phyloP scores from a whole-genome alignment of 2,113 vertebrate genomes.

The Syngnathus typhle region DNA sequence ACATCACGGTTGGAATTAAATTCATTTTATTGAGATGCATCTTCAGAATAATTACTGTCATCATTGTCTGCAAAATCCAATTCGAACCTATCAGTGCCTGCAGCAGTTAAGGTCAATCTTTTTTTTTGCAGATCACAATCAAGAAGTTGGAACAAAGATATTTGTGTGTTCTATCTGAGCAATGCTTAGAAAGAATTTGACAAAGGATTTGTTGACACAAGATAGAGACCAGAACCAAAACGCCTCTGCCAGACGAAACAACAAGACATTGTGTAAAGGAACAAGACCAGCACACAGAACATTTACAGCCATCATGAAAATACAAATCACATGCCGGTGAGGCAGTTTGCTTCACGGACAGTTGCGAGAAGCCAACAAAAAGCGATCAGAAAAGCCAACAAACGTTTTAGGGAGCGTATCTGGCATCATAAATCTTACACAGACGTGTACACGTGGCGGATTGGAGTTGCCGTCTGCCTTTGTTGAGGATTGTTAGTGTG shows the following conservation, averaged over 20 bases:
- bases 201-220: not conserved
- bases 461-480: slow-evolving; percentile 21
- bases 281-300: not conserved
- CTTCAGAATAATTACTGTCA: not conserved
- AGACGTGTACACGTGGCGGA: slow-evolving; percentile 16
- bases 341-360: slow-evolving; percentile 35
- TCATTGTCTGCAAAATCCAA: not conserved
- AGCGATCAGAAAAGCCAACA: slow-evolving; percentile 28
- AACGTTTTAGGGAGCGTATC: slow-evolving; percentile 30
- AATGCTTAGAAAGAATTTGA: slow-evolving; percentile 4
- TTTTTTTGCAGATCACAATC: slow-evolving; percentile 6
- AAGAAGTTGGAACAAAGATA: slow-evolving; percentile 25
- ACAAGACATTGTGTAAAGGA: slow-evolving; percentile 9
- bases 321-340: slow-evolving; percentile 12
- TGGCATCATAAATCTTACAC: slow-evolving; percentile 20
- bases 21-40: not conserved
- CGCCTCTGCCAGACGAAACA: slow-evolving; percentile 7
- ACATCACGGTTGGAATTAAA: not conserved
- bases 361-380: slow-evolving; percentile 31
- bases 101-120: slow-evolving; percentile 1
- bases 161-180: slow-evolving; percentile 11
- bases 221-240: slow-evolving; percentile 11
- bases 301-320: slow-evolving; percentile 2
- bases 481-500: slow-evolving; percentile 21
- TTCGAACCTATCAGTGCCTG: too few relatives aligned